These are phyloP conservation scores for Benitochromis conjunctus DNA, from an alignment of 2,113 vertebrate genomes.

Conservation along the genomic window DNA sequence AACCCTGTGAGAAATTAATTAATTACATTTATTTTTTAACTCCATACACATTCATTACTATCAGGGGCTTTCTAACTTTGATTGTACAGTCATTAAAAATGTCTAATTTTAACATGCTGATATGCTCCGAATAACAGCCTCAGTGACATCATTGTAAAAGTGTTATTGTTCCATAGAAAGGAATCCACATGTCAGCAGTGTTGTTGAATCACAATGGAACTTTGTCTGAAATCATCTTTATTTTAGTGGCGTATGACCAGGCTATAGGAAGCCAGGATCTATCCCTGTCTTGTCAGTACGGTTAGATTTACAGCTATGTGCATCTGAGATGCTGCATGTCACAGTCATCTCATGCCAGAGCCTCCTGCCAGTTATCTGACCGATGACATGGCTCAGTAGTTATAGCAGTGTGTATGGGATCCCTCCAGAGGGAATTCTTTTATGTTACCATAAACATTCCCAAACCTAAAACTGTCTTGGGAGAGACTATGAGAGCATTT, in stretches of 20 bases:
- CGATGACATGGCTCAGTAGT: neutral
- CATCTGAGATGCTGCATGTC: neutral
- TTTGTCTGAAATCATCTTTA: neutral
- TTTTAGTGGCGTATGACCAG: neutral
- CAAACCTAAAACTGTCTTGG: slow-evolving; percentile 26
- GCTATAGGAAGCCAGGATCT: neutral
- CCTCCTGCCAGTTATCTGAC: neutral
- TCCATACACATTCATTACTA: neutral
- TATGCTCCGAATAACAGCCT: neutral
- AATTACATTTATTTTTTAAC: neutral
- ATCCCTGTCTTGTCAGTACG: neutral
- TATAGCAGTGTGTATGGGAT: neutral
- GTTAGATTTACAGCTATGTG: neutral
- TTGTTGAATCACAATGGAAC: neutral
- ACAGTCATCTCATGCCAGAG: neutral
- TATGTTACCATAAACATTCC: slow-evolving; percentile 47
- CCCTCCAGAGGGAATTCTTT: neutral
- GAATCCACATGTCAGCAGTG: neutral
- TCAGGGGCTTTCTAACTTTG: neutral
- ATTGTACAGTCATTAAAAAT: neutral
- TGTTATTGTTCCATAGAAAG: neutral
- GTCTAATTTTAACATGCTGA: neutral
- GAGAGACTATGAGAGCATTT: slow-evolving; percentile 21
- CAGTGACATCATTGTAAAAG: neutral
- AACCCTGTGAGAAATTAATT: neutral